Evolutionary conservation across 2,888 invertebrate genomes (phyloP), one percentile per base, ranked within the genome.

Genomic region (Eupithecia subumbrata): DNA sequence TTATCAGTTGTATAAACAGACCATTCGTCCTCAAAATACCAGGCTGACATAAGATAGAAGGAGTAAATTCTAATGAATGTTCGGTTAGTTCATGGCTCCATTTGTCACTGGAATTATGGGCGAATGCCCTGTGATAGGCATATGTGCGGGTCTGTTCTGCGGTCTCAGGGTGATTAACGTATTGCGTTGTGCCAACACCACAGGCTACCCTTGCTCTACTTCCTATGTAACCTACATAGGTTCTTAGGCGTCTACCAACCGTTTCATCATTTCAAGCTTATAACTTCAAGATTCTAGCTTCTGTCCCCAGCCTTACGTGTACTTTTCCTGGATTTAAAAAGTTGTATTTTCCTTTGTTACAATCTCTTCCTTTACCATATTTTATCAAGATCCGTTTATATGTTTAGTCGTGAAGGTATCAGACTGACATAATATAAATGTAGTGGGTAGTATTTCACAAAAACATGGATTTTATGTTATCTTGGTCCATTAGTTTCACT

Each of bases 61-160:
- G 14, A 68, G 68, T 68, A 68, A 66, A 66, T n/a, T 66, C 34
- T 37, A 66, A 67, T 67, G 12, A 67, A 67, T 37, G 66, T 67
- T 67, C 66, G 37, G 37, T 30, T 64, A 67, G 66, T 67, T 60
- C 60, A 25, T 60, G 25, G 60, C 5, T 16, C 66, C 66, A 67
- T 67, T 67, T 37, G 66, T 67, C 66, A 67, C n/a, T n/a, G 37
- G 66, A 67, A 67, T 67, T 67, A 67, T 67, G 37, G 37, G n/a
- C 66, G 11, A 60, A 37, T 67, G 66, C 40, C 37, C 40, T 67
- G 66, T 67, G 66, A 67, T 67, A 67, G 66, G 66, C 66, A 40
- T 40, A 40, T 67, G 64, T 64, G 66, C 40, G 66, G 66, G 66
- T 67, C 37, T 37, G 66, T 67, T 67, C 37, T 34, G 34, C 12